These are phyloP conservation scores for Chrysoperla carnea DNA, from an alignment of 1,140 invertebrate genomes.

Conservation along the genomic window DNA sequence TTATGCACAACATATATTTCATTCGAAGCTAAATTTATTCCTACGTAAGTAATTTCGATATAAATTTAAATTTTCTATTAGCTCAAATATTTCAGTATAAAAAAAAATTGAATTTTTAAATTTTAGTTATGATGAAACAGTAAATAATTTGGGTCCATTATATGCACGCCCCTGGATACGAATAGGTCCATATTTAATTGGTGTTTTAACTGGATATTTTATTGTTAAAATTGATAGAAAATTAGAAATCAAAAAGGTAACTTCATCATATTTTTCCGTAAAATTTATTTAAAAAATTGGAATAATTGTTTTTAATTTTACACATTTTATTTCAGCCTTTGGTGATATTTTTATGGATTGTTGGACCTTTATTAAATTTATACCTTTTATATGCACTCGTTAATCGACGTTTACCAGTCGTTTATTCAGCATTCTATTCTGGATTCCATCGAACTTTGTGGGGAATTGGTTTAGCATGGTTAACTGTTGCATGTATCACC, in stretches of 20 bases:
- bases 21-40: slow-evolving; percentile 21
- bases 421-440: slow-evolving; percentile 22
- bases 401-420: slow-evolving; percentile 18
- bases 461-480: slow-evolving; percentile 28
- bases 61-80: too few relatives aligned
- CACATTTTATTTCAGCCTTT: too few relatives aligned
- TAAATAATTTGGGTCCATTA: slow-evolving; percentile 18
- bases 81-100: too few relatives aligned
- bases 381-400: slow-evolving; percentile 23
- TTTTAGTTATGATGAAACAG: slow-evolving; percentile 22
- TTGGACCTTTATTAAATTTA: slow-evolving; percentile 23
- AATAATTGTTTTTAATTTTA: too few relatives aligned
- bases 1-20: slow-evolving; percentile 9
- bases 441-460: slow-evolving; percentile 24
- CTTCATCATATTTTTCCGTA: too few relatives aligned
- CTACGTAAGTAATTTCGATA: slow-evolving; percentile 26
- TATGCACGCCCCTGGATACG: slow-evolving; percentile 30
- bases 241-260: slow-evolving; percentile 21
- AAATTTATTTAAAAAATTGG: too few relatives aligned
- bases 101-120: background rate
- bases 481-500: slow-evolving; percentile 27
- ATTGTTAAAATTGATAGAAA: slow-evolving; percentile 20
- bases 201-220: slow-evolving; percentile 25
- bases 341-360: slow-evolving; percentile 17
- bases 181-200: slow-evolving; percentile 29